phyloP scores from a whole-genome alignment of 2,113 vertebrate species.

The Galbula dea region DNA sequence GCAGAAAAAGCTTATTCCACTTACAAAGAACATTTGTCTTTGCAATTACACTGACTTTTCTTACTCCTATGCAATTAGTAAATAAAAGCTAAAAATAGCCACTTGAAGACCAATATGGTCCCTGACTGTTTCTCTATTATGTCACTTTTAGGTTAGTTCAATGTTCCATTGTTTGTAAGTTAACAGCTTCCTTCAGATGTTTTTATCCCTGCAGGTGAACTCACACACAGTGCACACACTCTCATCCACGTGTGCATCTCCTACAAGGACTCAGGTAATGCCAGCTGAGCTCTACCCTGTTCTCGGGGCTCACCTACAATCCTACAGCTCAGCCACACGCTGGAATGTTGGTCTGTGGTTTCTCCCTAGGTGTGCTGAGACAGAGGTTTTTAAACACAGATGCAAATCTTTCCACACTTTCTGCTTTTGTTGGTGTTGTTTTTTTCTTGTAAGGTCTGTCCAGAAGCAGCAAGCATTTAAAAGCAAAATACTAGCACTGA shows the following conservation, averaged over 20 bases:
- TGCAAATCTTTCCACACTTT: background rate
- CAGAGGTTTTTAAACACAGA: background rate
- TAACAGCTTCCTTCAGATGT: background rate
- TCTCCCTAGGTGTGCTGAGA: background rate
- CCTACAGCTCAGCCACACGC: background rate
- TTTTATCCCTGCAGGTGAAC: background rate
- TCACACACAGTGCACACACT: background rate
- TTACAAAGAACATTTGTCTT: slow-evolving; percentile 27
- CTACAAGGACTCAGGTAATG: background rate
- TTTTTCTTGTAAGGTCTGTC: background rate
- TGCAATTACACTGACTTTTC: slow-evolving; percentile 11
- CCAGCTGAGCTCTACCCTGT: background rate
- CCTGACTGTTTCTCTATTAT: background rate
- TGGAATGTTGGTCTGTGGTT: rapidly evolving
- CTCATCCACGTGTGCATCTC: background rate
- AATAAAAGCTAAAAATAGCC: slow-evolving; percentile 26
- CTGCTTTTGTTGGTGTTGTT: background rate
- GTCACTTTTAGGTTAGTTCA: background rate
- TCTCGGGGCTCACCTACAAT: background rate
- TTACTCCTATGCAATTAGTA: slow-evolving; percentile 14
- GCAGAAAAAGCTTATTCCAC: slow-evolving; percentile 19
- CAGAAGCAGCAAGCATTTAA: background rate
- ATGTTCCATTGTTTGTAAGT: background rate
- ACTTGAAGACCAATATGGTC: background rate
- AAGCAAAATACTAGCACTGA: background rate